These are phyloP conservation scores for Oryctes rhinoceros DNA, from an alignment of 1,140 invertebrate species.

Conservation along the genomic window DNA sequence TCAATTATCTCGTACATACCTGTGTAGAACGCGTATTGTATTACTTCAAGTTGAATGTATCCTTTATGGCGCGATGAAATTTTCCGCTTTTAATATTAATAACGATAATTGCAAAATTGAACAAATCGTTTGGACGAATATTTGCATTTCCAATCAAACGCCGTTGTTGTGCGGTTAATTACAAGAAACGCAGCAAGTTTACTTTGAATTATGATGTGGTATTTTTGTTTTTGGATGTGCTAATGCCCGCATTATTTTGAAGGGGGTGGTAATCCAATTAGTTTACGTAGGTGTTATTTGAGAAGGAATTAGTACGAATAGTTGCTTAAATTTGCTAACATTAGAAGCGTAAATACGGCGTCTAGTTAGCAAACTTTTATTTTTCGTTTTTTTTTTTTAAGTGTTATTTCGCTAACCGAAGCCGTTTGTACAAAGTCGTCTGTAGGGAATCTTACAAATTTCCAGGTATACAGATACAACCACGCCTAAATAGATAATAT, in stretches of 20 bases:
- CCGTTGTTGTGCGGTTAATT: background rate
- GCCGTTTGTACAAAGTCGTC: no score
- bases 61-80: background rate
- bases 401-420: no score
- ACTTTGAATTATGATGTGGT: background rate
- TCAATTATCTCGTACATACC: no score
- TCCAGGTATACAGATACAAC: no score
- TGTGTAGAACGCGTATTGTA: no score
- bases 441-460: no score
- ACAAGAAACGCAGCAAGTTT: background rate
- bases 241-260: slow-evolving; percentile 1
- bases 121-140: background rate
- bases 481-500: no score
- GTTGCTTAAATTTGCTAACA: background rate
- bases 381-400: no score
- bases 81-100: slow-evolving; percentile 6
- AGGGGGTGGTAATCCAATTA: slow-evolving; percentile 6
- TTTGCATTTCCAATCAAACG: background rate
- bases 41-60: background rate
- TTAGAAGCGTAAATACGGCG: background rate
- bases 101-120: background rate
- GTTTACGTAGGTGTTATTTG: slow-evolving; percentile 13
- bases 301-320: slow-evolving; percentile 6
- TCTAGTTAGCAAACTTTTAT: no score
- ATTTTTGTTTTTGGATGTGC: background rate